These are phyloP conservation scores for Bergia puertoricense DNA, from an alignment of 92 coral and sea anemone species.

Conservation along the genomic window DNA sequence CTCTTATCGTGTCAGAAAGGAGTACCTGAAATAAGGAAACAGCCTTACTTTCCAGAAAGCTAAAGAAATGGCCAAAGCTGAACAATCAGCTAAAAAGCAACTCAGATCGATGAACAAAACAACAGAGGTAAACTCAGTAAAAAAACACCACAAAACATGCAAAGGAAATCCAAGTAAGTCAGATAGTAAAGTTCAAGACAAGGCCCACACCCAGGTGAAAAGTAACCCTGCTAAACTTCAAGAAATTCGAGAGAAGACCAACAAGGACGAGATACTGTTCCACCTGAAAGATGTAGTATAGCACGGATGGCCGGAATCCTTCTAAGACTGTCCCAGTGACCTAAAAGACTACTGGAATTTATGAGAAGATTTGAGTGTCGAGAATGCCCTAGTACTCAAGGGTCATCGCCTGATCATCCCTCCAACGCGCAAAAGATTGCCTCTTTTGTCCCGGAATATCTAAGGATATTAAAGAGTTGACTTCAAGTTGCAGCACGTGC, in stretches of 20 bases:
- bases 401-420: slow-evolving; percentile 45
- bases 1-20: slow-evolving; percentile 53
- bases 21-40: slow-evolving; percentile 57
- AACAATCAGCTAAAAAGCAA: slow-evolving; percentile 43
- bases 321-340: too few species aligned
- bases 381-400: slow-evolving; percentile 50
- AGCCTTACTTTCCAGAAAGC: slow-evolving; percentile 45
- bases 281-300: slow-evolving; percentile 54
- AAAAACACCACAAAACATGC: neutral
- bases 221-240: neutral
- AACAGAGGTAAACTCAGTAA: slow-evolving; percentile 37
- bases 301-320: slow-evolving; percentile 52
- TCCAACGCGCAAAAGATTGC: slow-evolving; percentile 33
- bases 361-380: slow-evolving; percentile 39
- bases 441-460: slow-evolving; percentile 31
- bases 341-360: slow-evolving; percentile 24
- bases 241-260: neutral
- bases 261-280: slow-evolving; percentile 15
- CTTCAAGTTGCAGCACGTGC: neutral
- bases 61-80: slow-evolving; percentile 49
- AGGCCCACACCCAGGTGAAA: slow-evolving; percentile 16
- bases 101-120: slow-evolving; percentile 40
- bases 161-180: slow-evolving; percentile 28
- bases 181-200: slow-evolving; percentile 24
- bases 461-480: slow-evolving; percentile 27